A percentile compares a stretch with the other conserved stretches of the same genome.
Evolutionary conservation across 2,113 vertebrate genomes (phyloP).

Genomic region (Corythornis cristatus): DNA sequence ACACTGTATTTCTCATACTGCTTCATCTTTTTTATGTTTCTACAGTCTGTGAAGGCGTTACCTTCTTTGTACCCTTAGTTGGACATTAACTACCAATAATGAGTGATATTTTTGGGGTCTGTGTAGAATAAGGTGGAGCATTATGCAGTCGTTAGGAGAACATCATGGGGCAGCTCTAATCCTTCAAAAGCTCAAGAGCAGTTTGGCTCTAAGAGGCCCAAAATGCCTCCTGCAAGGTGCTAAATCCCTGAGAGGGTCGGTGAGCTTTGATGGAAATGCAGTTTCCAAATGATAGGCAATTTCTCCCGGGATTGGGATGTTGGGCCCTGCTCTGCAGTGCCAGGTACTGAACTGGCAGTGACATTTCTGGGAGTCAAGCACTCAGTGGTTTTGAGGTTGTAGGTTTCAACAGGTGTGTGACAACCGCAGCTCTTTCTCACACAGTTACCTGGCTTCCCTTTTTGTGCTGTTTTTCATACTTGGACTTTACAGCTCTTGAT

Average conservation of each 20-base stretch:
- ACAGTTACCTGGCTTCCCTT: neutral
- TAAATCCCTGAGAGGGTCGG: neutral
- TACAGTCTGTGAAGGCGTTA: neutral
- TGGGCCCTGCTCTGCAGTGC: neutral
- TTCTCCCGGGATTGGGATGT: neutral
- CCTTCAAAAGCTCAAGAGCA: neutral
- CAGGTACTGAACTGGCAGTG: rapidly evolving
- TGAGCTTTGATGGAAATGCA: neutral
- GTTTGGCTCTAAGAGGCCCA: neutral
- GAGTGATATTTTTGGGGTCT: neutral
- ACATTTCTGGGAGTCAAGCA: neutral
- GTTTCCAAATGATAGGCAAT: neutral
- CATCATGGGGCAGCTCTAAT: neutral
- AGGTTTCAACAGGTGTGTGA: neutral
- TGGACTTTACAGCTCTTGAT: neutral
- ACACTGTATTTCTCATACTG: neutral
- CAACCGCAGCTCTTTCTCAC: neutral
- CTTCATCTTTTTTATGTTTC: neutral
- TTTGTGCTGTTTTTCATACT: neutral
- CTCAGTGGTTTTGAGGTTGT: neutral
- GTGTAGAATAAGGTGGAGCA: neutral
- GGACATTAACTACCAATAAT: neutral
- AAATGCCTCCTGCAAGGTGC: neutral
- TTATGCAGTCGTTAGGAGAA: neutral
- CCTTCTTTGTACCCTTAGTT: neutral